Base-by-base conservation (phyloP, 2,113 vertebrate species). In the Podarcis muralis region DNA sequence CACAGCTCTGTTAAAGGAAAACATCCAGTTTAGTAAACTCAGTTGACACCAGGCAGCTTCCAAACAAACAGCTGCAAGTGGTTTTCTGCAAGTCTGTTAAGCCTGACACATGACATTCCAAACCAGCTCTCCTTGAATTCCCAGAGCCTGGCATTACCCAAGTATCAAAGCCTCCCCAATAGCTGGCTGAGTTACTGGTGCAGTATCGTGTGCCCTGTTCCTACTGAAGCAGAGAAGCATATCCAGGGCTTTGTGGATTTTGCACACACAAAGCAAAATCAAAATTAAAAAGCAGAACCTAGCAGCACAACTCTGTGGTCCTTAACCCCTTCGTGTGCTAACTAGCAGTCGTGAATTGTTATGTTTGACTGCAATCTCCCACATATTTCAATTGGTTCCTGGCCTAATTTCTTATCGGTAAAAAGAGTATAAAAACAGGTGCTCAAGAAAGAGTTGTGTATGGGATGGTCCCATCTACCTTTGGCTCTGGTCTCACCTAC, bases 21-120 rank as follows among this genome's bases (percentile, higher is more conserved):
- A 57, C 43, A 22, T 32, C 12, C 13, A 23, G 16, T 37, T 92
- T 94, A 92, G 48, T 81, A 91, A 78, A 84, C 81, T 59, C 13
- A 84, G 35, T 0, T 0, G 88, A 81, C 87, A 90, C 3, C 15
- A 83, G 72, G 84, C 88, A 30, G 68, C 74, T 90, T 90, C 53
- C 22, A 71, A 79, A 74, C 89, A 0, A 79, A 68, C 79, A 81
- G 32, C 62, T 74, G 6, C 20, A 83, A 83, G 37, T 53, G 82
- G 27, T 32, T 88, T 23, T 94, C 66, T 75, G 22, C 77, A 78
- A 27, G 76, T 71, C 53, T 86, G n/a, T 43, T 1, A 1, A 85
- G 62, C 22, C 32, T 74, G 43, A 72, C 25, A 83, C 69, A 81
- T 37, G 16, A 62, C 86, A 68, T 83, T 69, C 43, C 32, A 71